phyloP scores from a whole-genome alignment of 1,140 invertebrate species.

The Halictus rubicundus region DNA sequence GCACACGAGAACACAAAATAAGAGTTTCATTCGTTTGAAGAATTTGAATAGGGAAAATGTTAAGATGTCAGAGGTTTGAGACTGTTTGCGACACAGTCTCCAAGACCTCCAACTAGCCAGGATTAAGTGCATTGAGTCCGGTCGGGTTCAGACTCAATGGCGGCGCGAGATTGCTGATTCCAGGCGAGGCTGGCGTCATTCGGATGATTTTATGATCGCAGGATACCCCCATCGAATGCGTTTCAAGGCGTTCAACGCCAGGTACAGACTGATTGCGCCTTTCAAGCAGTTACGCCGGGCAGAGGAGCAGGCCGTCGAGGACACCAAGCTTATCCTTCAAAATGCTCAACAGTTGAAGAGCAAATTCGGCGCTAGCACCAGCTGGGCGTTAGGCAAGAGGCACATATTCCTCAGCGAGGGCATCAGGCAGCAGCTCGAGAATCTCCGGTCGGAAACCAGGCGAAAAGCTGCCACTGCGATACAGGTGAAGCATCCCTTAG shows the following conservation, averaged over 20 bases:
- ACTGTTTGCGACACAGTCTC: too few species aligned
- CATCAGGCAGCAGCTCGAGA: conserved; percentile 93
- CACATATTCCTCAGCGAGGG: conserved; percentile 97
- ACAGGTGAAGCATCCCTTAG: conserved; percentile 64
- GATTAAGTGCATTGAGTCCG: too few species aligned
- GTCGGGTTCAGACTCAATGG: not conserved
- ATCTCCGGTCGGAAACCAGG: conserved; percentile 87
- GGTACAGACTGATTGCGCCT: conserved; percentile 91
- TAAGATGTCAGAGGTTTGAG: too few species aligned
- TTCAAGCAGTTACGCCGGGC: conserved; percentile 87
- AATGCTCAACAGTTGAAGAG: conserved; percentile 82
- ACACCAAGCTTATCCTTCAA: conserved; percentile 89
- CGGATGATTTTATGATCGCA: conserved; percentile 54
- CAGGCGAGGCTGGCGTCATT: not conserved
- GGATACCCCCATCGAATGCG: conserved; percentile 96
- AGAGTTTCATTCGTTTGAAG: too few species aligned
- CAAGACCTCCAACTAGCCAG: too few species aligned
- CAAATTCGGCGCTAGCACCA: conserved; percentile 84
- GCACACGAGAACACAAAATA: too few species aligned
- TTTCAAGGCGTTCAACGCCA: conserved; percentile 94
- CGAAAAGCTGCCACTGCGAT: conserved; percentile 86
- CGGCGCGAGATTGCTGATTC: not conserved
- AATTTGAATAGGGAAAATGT: too few species aligned
- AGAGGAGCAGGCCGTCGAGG: conserved; percentile 91
- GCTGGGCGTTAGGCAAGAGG: conserved; percentile 94